Conservation (phyloP, 1,140 invertebrate species). For the Cecropterus lyciades region DNA sequence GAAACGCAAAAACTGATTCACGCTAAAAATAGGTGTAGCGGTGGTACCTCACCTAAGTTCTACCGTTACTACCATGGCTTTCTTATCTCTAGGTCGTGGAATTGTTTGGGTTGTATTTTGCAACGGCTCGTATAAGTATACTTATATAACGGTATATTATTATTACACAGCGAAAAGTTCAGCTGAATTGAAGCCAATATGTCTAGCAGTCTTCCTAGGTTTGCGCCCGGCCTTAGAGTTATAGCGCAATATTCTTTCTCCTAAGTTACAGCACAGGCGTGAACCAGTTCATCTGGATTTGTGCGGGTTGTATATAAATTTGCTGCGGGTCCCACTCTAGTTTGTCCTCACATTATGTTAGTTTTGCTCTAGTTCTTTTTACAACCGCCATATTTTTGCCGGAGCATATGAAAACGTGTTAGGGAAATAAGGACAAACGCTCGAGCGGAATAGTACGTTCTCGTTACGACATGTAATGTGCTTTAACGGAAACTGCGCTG, state of each 20-base stretch:
- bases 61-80: no score
- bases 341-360: slow-evolving; percentile 38
- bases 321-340: slow-evolving; percentile 25
- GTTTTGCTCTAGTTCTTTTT: slow-evolving; percentile 36
- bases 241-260: slow-evolving; percentile 45
- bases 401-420: slow-evolving; percentile 18
- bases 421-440: slow-evolving; percentile 29
- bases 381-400: slow-evolving; percentile 25
- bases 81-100: no score
- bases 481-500: slow-evolving; percentile 3
- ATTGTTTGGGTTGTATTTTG: no score
- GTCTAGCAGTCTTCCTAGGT: no score
- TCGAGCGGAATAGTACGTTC: not conserved
- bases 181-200: no score
- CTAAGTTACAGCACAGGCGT: slow-evolving; percentile 34
- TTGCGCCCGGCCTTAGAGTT: slow-evolving; percentile 26
- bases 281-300: slow-evolving; percentile 41
- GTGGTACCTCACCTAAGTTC: no score
- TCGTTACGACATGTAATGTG: slow-evolving; percentile 6
- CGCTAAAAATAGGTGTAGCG: no score
- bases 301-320: slow-evolving; percentile 39
- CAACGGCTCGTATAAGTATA: no score
- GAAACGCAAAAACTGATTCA: no score
- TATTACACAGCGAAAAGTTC: no score
- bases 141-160: no score